Percentiles rank a stretch among this genome's conserved stretches.
Evolutionary conservation across 1,140 invertebrate species (phyloP).

Genomic region (Scylla paramamosain): DNA sequence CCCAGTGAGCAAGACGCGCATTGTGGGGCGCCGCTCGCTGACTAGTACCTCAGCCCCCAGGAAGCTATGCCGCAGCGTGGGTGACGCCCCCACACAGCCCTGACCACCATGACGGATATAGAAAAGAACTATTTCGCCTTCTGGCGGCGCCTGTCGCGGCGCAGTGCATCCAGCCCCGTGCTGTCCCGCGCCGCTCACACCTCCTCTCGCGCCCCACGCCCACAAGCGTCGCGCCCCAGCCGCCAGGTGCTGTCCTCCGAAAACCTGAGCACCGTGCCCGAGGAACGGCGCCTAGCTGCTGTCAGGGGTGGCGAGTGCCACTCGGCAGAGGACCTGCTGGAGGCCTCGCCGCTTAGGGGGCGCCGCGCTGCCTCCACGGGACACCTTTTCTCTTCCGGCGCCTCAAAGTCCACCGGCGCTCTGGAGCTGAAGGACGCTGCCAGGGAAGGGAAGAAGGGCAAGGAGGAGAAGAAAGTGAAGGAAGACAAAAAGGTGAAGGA

Average conservation of each 20-base stretch:
- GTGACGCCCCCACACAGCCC: not conserved
- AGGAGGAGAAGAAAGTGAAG: conserved; percentile 21
- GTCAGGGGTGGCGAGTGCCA: not conserved
- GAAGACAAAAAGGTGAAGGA: not conserved
- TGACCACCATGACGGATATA: not conserved
- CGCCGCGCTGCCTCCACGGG: conserved; percentile 18
- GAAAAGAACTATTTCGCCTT: conserved; percentile 53
- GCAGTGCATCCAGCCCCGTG: conserved; percentile 37
- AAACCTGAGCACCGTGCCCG: not conserved
- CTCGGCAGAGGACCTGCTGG: conserved; percentile 23
- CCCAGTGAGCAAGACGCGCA: too few relatives aligned
- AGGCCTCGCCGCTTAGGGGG: not conserved
- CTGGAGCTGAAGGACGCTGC: not conserved
- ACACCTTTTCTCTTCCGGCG: not conserved
- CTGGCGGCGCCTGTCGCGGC: conserved; percentile 28
- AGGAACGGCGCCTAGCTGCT: not conserved
- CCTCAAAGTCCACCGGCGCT: not conserved
- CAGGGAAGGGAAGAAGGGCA: not conserved
- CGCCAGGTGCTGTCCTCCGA: conserved; percentile 25
- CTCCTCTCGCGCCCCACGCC: too few relatives aligned
- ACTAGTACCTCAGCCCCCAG: not conserved
- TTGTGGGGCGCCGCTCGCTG: not conserved
- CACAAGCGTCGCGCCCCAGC: too few relatives aligned
- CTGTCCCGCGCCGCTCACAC: conserved; percentile 29
- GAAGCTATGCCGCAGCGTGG: not conserved